These are phyloP conservation scores for Megaceryle maxima DNA, from an alignment of 2,113 vertebrate genomes.

Conservation along the genomic window DNA sequence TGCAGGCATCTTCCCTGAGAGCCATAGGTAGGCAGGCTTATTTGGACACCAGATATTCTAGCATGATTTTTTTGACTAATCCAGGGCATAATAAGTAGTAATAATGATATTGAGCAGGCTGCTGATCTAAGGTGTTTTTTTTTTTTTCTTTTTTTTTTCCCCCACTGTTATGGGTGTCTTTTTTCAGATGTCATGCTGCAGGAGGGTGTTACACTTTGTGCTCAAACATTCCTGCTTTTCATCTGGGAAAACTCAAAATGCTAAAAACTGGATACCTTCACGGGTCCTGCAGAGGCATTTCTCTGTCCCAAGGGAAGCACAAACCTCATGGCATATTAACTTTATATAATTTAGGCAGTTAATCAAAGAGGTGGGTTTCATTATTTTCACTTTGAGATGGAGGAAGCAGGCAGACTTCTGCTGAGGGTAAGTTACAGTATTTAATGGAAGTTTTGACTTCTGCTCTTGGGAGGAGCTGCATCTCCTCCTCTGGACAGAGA, in stretches of 20 bases:
- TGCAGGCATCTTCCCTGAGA: neutral
- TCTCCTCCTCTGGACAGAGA: neutral
- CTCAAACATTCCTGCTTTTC: neutral
- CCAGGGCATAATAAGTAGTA: neutral
- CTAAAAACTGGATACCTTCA: neutral
- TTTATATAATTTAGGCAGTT: neutral
- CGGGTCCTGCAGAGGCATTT: neutral
- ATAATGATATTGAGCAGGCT: neutral
- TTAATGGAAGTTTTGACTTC: neutral
- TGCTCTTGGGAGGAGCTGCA: neutral
- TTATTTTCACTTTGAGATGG: neutral
- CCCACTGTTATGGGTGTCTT: neutral
- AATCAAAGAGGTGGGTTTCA: neutral
- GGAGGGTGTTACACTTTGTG: neutral
- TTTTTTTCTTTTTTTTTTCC: too few relatives aligned
- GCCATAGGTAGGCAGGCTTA: neutral
- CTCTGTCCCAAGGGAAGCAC: neutral
- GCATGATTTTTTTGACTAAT: neutral
- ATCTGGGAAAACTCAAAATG: neutral
- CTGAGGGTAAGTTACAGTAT: neutral
- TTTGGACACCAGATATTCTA: neutral
- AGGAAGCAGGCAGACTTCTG: neutral
- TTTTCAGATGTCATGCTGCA: neutral
- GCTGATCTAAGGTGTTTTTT: neutral
- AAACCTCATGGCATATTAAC: neutral